These are phyloP conservation scores for Papilio polyxenes DNA, from an alignment of 1,140 invertebrate species.

Conservation along the genomic window DNA sequence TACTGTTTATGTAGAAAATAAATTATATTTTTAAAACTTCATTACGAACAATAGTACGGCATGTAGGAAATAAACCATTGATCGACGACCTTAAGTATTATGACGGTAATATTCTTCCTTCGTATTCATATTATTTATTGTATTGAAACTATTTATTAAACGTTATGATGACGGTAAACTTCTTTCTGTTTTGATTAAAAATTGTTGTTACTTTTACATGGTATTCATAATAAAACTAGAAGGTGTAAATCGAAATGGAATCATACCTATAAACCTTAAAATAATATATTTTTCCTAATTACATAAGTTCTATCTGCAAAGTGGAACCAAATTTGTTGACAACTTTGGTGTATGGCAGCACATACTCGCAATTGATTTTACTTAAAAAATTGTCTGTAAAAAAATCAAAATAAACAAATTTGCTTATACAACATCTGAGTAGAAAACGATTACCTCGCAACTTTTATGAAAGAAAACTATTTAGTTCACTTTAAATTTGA, in stretches of 20 bases:
- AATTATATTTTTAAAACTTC: slow-evolving; percentile 32
- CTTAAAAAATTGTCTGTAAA: too few species aligned
- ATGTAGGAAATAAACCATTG: slow-evolving; percentile 38
- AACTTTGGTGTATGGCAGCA: neutral
- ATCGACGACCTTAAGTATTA: slow-evolving; percentile 30
- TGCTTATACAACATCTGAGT: too few species aligned
- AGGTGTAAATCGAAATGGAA: neutral
- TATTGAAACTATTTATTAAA: slow-evolving; percentile 27
- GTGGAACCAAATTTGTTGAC: neutral
- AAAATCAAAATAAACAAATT: too few species aligned
- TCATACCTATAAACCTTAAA: neutral
- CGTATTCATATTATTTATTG: slow-evolving; percentile 23
- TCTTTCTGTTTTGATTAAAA: neutral
- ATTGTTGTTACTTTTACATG: slow-evolving; percentile 10
- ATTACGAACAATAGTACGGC: slow-evolving; percentile 27
- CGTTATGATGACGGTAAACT: slow-evolving; percentile 9
- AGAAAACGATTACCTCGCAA: too few species aligned
- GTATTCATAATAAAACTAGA: neutral
- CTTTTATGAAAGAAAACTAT: too few species aligned
- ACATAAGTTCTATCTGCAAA: neutral
- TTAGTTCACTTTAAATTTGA: too few species aligned
- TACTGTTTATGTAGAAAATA: slow-evolving; percentile 34
- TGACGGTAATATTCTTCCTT: slow-evolving; percentile 28
- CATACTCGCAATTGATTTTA: too few species aligned
- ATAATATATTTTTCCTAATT: neutral